A percentile compares a stretch with the other conserved stretches of the same genome.
Evolutionary conservation across 2,113 vertebrate species (phyloP).

Genomic region (Thomomys bottae): DNA sequence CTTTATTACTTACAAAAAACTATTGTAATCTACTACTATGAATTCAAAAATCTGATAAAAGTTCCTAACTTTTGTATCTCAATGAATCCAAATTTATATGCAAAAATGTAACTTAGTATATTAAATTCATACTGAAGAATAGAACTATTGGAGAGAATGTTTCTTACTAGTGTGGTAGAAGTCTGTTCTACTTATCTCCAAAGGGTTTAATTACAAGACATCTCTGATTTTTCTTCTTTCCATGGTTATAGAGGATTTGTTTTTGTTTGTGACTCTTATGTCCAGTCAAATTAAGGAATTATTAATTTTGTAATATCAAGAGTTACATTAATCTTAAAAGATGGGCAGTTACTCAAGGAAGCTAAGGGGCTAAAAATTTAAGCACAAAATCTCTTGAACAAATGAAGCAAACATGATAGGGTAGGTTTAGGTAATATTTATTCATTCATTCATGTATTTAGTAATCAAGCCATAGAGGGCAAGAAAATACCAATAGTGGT

Average conservation of each 20-base stretch:
- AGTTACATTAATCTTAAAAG: not conserved
- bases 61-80: not conserved
- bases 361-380: not conserved
- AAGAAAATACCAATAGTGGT: conserved; percentile 4
- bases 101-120: not conserved
- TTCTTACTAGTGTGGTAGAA: not conserved
- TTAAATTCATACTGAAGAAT: not conserved
- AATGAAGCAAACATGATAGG: conserved; percentile 12
- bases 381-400: conserved; percentile 21
- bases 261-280: not conserved
- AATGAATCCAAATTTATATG: not conserved
- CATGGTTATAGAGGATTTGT: not conserved
- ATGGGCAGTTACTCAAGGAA: not conserved
- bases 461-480: not conserved
- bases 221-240: not conserved
- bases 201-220: not conserved
- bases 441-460: not conserved
- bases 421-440: not conserved
- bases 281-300: conserved; percentile 1
- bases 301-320: not conserved
- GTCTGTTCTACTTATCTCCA: not conserved
- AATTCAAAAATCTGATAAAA: not conserved
- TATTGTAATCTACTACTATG: not conserved
- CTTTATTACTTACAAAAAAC: not conserved
- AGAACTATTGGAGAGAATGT: not conserved